A percentile compares a stretch with the other conserved stretches of the same genome.
Conservation (phyloP, 1,140 invertebrate genomes). For the Carposina sasakii region DNA sequence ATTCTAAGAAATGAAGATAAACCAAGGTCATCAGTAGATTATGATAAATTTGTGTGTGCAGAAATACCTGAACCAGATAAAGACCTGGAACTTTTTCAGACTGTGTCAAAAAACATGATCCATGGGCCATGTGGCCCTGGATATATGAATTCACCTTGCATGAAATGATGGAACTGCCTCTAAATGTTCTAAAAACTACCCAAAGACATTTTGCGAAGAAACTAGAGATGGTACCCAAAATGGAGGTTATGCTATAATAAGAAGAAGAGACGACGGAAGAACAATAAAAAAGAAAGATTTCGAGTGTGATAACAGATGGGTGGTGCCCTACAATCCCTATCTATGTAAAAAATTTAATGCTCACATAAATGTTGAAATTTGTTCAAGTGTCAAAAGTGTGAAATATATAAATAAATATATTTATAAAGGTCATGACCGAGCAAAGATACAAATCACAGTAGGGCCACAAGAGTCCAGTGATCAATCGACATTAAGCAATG, state of each 20-base stretch:
- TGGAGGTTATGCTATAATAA: constrained; percentile 14
- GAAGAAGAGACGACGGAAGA: too few relatives aligned
- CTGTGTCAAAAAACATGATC: constrained; percentile 15
- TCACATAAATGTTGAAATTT: constrained; percentile 15
- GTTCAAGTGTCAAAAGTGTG: constrained; percentile 12
- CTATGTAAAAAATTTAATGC: constrained; percentile 21
- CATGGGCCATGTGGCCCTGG: constrained; percentile 14
- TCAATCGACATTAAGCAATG: too few relatives aligned
- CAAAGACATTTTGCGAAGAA: too few relatives aligned
- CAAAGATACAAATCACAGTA: constrained; percentile 13
- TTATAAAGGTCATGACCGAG: constrained; percentile 18
- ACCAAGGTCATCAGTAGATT: constrained; percentile 16
- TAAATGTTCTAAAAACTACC: too few relatives aligned
- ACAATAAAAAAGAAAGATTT: too few relatives aligned
- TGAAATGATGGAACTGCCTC: too few relatives aligned
- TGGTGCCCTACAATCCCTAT: constrained; percentile 18
- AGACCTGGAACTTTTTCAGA: constrained; percentile 9
- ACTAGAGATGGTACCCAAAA: constrained; percentile 17
- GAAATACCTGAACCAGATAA: constrained; percentile 17
- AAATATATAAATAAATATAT: constrained; percentile 20
- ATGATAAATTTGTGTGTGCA: constrained; percentile 13
- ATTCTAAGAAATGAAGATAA: constrained; percentile 21
- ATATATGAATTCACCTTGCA: constrained; percentile 15
- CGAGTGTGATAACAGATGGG: constrained; percentile 19
- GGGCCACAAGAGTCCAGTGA: too few relatives aligned